A percentile compares a stretch with the other conserved stretches of the same genome.
Evolutionary conservation across 35 echinoderm and acorn worm species (phyloP).

Genomic region (Apostichopus californicus): DNA sequence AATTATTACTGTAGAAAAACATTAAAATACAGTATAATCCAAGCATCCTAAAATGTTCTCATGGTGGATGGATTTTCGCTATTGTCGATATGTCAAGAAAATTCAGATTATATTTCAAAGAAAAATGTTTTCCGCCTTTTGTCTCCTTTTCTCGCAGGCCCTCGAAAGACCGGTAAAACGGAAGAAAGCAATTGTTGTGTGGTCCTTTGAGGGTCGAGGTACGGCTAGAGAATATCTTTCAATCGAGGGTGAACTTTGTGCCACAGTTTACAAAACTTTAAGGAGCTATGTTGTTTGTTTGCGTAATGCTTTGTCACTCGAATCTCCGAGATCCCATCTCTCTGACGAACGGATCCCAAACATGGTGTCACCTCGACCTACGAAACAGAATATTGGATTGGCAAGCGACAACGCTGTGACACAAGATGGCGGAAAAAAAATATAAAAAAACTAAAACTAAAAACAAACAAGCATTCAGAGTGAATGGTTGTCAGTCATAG

Average conservation of each 20-base stretch:
- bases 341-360: neutral
- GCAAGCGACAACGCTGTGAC: neutral
- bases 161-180: constrained; percentile 37
- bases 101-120: no score
- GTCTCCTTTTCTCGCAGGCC: neutral
- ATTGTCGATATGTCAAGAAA: no score
- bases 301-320: constrained; percentile 3
- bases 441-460: neutral
- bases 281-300: constrained; percentile 16
- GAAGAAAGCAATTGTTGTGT: constrained; percentile 40
- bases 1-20: no score
- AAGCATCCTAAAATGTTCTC: no score
- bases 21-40: no score
- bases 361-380: neutral
- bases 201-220: constrained; percentile 13
- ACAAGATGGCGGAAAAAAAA: neutral
- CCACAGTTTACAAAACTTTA: constrained; percentile 12
- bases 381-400: neutral
- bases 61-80: no score
- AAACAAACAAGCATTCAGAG: no score
- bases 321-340: neutral
- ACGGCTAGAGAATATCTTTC: neutral
- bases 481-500: neutral
- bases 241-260: constrained; percentile 2
- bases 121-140: neutral